phyloP scores from a whole-genome alignment of 2,888 invertebrate species.

The Galerucella nymphaeae region DNA sequence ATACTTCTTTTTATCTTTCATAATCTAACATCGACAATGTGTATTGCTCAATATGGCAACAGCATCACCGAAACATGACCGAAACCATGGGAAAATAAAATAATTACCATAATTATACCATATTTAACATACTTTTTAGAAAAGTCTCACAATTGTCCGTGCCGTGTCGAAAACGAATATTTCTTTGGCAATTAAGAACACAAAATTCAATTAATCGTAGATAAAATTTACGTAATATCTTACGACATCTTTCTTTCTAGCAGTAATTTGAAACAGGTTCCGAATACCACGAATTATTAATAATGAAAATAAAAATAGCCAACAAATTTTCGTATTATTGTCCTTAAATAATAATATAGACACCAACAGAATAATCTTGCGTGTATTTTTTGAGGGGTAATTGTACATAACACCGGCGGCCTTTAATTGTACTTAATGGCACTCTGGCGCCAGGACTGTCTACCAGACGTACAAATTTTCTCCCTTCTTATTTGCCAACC shows the following conservation, averaged over 20 bases:
- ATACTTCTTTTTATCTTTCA: too few species aligned
- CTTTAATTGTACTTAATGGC: constrained; percentile 46
- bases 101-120: constrained; percentile 10
- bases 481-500: constrained; percentile 6
- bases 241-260: constrained; percentile 37
- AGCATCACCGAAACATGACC: background rate
- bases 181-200: constrained; percentile 38
- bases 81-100: constrained; percentile 14
- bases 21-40: too few species aligned
- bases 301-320: background rate
- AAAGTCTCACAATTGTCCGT: constrained; percentile 3
- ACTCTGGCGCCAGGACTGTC: constrained; percentile 44
- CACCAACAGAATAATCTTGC: constrained; percentile 39
- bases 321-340: background rate
- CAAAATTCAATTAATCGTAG: constrained; percentile 39
- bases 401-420: constrained; percentile 42
- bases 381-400: constrained; percentile 43
- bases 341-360: constrained; percentile 19
- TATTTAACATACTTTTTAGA: background rate
- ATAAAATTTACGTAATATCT: constrained; percentile 41
- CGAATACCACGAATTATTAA: background rate
- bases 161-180: background rate
- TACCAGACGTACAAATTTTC: constrained; percentile 19
- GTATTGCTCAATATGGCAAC: background rate
- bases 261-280: constrained; percentile 22